Percentiles rank a stretch among this genome's conserved stretches.
Conservation (phyloP, 2,888 invertebrate genomes). For the Hydroisotoma schaefferi region DNA sequence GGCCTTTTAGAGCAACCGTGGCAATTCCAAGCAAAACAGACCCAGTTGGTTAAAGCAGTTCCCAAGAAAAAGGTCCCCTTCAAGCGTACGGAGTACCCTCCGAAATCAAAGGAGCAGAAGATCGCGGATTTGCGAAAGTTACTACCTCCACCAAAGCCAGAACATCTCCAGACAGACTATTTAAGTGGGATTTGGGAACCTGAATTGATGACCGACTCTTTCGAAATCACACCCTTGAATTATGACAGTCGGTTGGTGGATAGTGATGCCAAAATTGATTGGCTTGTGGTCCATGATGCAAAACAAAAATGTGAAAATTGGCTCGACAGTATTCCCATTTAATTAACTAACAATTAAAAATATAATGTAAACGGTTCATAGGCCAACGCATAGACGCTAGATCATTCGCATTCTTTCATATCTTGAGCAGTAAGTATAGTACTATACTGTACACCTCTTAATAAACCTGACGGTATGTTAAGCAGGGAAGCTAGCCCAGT, state of each 20-base stretch:
- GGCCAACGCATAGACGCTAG: too few species aligned
- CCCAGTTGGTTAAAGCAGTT: slow-evolving; percentile 3
- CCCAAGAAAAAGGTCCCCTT: slow-evolving; percentile 25
- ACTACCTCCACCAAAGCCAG: slow-evolving; percentile 25
- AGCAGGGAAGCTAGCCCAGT: too few species aligned
- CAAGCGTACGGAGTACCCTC: slow-evolving; percentile 41
- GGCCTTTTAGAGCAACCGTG: slow-evolving; percentile 27
- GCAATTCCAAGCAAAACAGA: slow-evolving; percentile 35
- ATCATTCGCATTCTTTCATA: too few species aligned
- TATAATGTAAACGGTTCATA: too few species aligned
- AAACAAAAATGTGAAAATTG: slow-evolving; percentile 36
- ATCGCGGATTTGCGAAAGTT: slow-evolving; percentile 33
- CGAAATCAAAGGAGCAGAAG: slow-evolving; percentile 33
- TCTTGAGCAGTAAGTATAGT: too few species aligned
- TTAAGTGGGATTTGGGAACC: slow-evolving; percentile 46
- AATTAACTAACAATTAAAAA: too few species aligned
- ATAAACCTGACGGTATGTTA: too few species aligned
- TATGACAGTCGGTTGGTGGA: slow-evolving; percentile 22
- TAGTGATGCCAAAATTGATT: slow-evolving; percentile 10
- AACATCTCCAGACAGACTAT: slow-evolving; percentile 36
- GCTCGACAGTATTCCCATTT: slow-evolving; percentile 31
- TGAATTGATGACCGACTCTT: slow-evolving; percentile 37
- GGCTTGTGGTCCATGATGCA: slow-evolving; percentile 24
- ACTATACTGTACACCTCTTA: too few species aligned
- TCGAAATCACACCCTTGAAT: slow-evolving; percentile 29